Percentiles rank a stretch among this genome's conserved stretches.
phyloP scores from a whole-genome alignment of 2,113 vertebrate genomes.

The Acrocephalus arundinaceus region DNA sequence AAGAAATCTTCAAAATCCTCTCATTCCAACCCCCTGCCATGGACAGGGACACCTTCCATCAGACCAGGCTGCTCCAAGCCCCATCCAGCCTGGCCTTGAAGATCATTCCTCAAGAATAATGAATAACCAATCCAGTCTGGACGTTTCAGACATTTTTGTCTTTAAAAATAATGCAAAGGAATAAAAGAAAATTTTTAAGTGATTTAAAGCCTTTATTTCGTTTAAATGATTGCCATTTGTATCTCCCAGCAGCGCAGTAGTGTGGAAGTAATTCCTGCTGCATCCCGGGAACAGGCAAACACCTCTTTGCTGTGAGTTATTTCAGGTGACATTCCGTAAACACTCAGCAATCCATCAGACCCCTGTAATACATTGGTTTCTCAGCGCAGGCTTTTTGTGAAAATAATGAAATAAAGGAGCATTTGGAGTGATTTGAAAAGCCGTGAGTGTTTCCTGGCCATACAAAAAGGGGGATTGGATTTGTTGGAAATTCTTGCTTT shows the following conservation, averaged over 20 bases:
- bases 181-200: background rate
- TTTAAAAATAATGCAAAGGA: background rate
- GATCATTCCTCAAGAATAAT: background rate
- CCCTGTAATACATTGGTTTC: background rate
- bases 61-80: background rate
- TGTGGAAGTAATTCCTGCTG: background rate
- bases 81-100: background rate
- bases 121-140: background rate
- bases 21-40: background rate
- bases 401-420: background rate
- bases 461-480: background rate
- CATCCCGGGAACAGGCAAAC: background rate
- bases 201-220: slow-evolving; percentile 18
- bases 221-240: slow-evolving; percentile 37
- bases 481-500: background rate
- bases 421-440: background rate
- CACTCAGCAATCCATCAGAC: slow-evolving; percentile 30
- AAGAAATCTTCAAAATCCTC: background rate
- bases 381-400: background rate
- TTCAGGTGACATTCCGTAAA: slow-evolving; percentile 45
- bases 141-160: background rate
- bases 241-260: background rate
- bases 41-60: background rate
- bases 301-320: slow-evolving; percentile 51
- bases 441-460: background rate